Evolutionary conservation across 2,888 invertebrate species (phyloP), one percentile per base, ranked within the genome.

Genomic region (Drosophila neonasuta): DNA sequence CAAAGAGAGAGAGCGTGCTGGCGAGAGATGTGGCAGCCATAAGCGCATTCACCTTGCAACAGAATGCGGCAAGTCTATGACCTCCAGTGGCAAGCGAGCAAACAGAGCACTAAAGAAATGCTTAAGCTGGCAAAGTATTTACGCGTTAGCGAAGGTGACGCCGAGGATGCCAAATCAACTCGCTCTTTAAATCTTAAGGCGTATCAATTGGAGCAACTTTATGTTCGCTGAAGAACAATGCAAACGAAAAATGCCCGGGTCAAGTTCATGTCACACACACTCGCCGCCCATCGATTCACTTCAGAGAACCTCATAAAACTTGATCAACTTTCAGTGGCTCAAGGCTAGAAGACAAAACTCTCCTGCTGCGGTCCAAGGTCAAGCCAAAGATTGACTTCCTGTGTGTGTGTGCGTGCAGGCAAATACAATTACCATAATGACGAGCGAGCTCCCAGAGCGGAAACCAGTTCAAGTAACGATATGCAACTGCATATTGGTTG

Each of bases 301-400:
- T 58, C 39, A 63, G 10, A 11, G 6, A 39, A 65, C 39, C 60
- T 48, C 72, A 86, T 86, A 81, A 81, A 81, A 80, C 71, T 86
- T 80, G 69, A 65, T 68, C 80, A 74, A 86, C 86, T 83, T 77
- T 71, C 73, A 65, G 62, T 68, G 79, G 64, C 64, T 65, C 80
- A 83, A 74, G 80, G 83, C 11, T 45, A 50, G 24, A 42, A 52
- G 29, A 48, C 34, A 8, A 46, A 55, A 49, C 30, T 52, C 24
- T 24, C 62, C 54, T 36, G 57, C 66, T 60, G 58, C 10, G 50
- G 24, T 20, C 1, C 55, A 61, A 73, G 64, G 73, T 51, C 44
- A 30, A 17, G 39, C 13, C 13, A 34, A 50, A 36, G 6, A 36
- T 5, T n/a, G 36, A 36, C 24, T 41, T 39, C 51, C 34, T 46